Evolutionary conservation across 1,140 invertebrate genomes (phyloP), one percentile per base, ranked within the genome.

Genomic region (Platyscapa corneri): DNA sequence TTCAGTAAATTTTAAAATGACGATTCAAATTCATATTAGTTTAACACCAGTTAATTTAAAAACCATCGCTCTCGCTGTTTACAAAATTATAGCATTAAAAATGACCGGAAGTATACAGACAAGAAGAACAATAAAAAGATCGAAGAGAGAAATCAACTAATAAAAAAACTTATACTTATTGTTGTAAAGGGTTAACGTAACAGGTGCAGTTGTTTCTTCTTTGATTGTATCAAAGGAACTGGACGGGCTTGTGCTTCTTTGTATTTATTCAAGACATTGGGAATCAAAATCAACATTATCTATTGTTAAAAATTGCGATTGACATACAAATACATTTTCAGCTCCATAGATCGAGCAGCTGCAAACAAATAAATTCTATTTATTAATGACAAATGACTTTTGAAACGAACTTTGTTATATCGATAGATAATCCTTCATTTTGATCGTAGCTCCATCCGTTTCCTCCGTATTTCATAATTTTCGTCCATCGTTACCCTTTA

Each of bases 181-280:
- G 42, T 84, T 42, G 34, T 56, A 56, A 53, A 72, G 42, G 49
- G 83, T 75, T 79, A 79, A 84, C 64, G 83, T 79, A 79, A 84
- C 64, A 60, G 77, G 65, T 84, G 65, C 64, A 32, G 10, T 53
- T 64, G 10, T 72, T 76, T 79, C 27, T 16, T 20, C 37, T 37
- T 70, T 70, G 12, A 12, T 70, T 70, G 0, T 20, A n/a, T 32
- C 20, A 34, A 3, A 37, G 34, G 67, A 34, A 20, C 37, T 37
- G 67, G 34, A 70, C 1, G 34, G 67, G 5, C 0, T 18, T 23
- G 0, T 0, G 16, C 20, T 0, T 32, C 3, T 34, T 32, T 32
- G 7, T 8, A 34, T 34, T 32, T 27, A 46, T 49, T 70, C 2
- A 49, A 72, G 27, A 30, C 42, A 42, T 74, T 53, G 12, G 14